Evolutionary conservation across 1,140 invertebrate genomes (phyloP), one percentile per base, ranked within the genome.

Genomic region (Meloidogyne exigua): DNA sequence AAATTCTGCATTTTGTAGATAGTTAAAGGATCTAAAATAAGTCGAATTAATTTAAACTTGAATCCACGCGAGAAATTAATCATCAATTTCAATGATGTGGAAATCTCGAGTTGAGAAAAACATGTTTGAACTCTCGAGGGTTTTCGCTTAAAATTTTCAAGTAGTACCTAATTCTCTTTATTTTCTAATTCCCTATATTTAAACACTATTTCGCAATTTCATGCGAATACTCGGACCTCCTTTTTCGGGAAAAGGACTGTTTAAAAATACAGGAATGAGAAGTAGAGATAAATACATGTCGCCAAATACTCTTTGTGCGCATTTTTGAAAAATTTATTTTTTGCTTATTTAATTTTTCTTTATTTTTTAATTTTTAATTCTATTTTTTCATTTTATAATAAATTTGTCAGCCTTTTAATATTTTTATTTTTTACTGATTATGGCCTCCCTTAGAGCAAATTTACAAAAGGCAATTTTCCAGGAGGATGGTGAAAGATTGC

Each of bases 391-490:
- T 44, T 44, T 44, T 2, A 44, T 9, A 1, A 15, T 44, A 15
- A 44, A 44, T 15, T 15, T 1, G 18, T 44, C n/a, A n/a, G 1
- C 15, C 1, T 15, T 44, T 15, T 2, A 7, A 7, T 15, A n/a
- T 7, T n/a, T 57, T 57, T 57, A n/a, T 57, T 57, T 12, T 9
- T 12, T 5, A 57, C 7, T 3, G n/a, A n/a, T 57, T 21, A 73
- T 73, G 72, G 64, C 88, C 84, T 75, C 88, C 0, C 49, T 83
- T 32, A 77, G 81, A 18, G 75, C 78, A 28, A 88, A 82, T 44
- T 74, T 89, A 13, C 88, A 89, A 78, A 86, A 87, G 70, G 84
- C 88, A 39, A 76, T 89, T 10, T 89, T 89, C 72, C 79, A 88
- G 10, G 88, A 88, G 0, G 86, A 86, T 77, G 88, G 88, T 80